A percentile compares a stretch with the other conserved stretches of the same genome.
phyloP scores from a whole-genome alignment of 2,113 vertebrate species.

The Triplophysa rosa region DNA sequence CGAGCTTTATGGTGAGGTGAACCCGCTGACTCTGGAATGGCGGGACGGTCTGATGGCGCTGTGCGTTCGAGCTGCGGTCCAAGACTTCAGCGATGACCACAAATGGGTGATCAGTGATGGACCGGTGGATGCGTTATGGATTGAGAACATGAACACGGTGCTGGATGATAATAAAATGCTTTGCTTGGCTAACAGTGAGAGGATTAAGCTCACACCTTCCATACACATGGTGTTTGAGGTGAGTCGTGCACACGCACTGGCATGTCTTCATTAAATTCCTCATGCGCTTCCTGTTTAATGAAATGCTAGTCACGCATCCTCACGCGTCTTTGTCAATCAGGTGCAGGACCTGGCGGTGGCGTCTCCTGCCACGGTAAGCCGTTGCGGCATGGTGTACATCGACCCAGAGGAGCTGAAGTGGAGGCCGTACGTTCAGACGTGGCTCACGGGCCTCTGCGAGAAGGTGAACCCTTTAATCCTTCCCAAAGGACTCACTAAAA shows the following conservation, averaged over 20 bases:
- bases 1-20: slow-evolving; percentile 86
- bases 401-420: slow-evolving; percentile 86
- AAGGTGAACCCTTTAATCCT: slow-evolving; percentile 65
- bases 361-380: slow-evolving; percentile 87
- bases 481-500: not conserved
- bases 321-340: slow-evolving; percentile 61
- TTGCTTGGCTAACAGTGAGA: slow-evolving; percentile 86
- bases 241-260: slow-evolving; percentile 8
- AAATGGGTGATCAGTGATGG: slow-evolving; percentile 89
- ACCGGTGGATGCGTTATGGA: slow-evolving; percentile 88
- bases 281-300: not conserved
- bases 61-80: slow-evolving; percentile 80
- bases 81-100: slow-evolving; percentile 76
- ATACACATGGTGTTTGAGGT: slow-evolving; percentile 92
- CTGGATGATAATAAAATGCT: slow-evolving; percentile 92
- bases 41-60: slow-evolving; percentile 87
- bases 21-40: slow-evolving; percentile 84
- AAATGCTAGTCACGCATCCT: not conserved
- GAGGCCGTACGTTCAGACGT: slow-evolving; percentile 85
- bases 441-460: slow-evolving; percentile 71
- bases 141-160: slow-evolving; percentile 92
- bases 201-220: slow-evolving; percentile 84
- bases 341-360: slow-evolving; percentile 85
- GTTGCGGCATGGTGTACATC: slow-evolving; percentile 88
- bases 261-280: not conserved